Conservation (phyloP, 2,113 vertebrate species). For the Dromiciops gliroides region DNA sequence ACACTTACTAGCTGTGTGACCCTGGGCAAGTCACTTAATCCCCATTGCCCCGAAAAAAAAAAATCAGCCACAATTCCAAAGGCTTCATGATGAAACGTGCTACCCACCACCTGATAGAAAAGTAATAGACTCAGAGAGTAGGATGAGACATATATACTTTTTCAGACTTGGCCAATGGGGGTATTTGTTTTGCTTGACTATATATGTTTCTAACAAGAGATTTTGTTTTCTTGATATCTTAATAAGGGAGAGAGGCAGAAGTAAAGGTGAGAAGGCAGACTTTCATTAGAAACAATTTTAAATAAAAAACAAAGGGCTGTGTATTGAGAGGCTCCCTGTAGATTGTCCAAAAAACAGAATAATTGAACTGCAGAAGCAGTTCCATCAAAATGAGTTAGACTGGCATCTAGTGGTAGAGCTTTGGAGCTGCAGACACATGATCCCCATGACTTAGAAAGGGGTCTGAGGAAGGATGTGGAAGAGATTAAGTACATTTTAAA, state of each 20-base stretch:
- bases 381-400: neutral
- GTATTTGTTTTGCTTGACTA: neutral
- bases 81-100: neutral
- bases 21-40: too few species aligned
- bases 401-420: neutral
- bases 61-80: neutral
- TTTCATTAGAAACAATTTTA: neutral
- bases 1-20: too few species aligned
- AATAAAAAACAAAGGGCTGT: neutral
- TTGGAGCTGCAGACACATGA: neutral
- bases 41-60: too few species aligned
- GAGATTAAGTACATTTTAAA: neutral
- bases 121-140: neutral
- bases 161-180: neutral
- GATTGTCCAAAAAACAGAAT: slow-evolving; percentile 8
- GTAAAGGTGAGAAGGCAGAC: neutral
- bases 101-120: neutral
- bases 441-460: neutral
- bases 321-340: neutral
- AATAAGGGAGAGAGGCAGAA: neutral
- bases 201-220: neutral
- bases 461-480: neutral
- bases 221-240: neutral
- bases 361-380: neutral
- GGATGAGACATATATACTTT: neutral